Evolutionary conservation across 2,113 vertebrate species (phyloP), one percentile per base, ranked within the genome.

Genomic region (Haliaeetus leucogaster): DNA sequence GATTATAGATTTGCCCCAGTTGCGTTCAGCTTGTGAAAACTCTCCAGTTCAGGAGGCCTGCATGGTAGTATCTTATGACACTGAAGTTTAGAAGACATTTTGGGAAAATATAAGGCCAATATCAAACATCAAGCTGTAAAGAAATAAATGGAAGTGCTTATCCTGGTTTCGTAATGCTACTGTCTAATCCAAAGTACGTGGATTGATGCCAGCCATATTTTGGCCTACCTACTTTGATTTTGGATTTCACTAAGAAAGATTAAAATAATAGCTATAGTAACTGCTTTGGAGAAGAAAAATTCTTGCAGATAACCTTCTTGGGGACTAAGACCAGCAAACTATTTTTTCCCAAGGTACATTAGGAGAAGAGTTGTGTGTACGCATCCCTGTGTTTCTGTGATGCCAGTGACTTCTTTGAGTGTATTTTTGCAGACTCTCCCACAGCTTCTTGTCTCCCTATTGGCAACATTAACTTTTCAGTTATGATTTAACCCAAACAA

Each of bases 81-180:
- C 10, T 43, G 66, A 76, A n/a, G 38, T 36, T 65, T 23, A 53
- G 38, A 55, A 48, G 61, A 48, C 16, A 5, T 53, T 70, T 34
- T 18, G 7, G 43, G 11, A 32, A 65, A 59, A 59, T 21, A 30
- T 0, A 12, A 66, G 40, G 47, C 29, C 26, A 23, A 3, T 89
- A 77, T 40, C 59, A 78, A 89, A 48, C 59, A 59, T 30, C 14
- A n/a, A 18, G 40, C 53, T 92, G 13, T 48, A 80, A 82, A 77
- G 89, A 73, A 83, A 76, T 15, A 80, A 93, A 38, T 80, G 27
- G 11, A 36, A 72, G 74, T 53, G 82, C 83, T 95, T 48, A 56
- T 97, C 53, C 58, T 68, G 74, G 56, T 95, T 93, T 96, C 74
- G 34, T 93, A 95, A 90, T 30, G 78, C 74, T 85, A 0, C 88